Evolutionary conservation across 2,113 vertebrate genomes (phyloP).

Genomic region (Heterocephalus glaber): DNA sequence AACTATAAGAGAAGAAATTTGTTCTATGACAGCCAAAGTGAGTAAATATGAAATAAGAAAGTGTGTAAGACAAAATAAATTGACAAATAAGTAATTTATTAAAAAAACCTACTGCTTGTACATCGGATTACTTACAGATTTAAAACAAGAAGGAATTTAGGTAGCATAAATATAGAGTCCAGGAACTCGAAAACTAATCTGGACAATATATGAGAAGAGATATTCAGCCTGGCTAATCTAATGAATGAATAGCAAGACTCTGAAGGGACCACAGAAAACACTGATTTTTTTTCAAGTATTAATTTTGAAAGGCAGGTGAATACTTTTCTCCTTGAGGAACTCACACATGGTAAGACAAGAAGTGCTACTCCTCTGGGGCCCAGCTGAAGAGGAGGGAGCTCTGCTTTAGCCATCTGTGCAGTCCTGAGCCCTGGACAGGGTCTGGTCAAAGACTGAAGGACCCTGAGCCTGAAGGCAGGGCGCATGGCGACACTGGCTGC

Average conservation of each 20-base stretch:
- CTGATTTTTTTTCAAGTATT: background rate
- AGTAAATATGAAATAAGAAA: slow-evolving; percentile 40
- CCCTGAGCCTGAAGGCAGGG: background rate
- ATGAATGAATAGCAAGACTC: slow-evolving; percentile 2
- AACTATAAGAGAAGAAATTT: background rate
- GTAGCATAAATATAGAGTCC: background rate
- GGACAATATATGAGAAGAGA: background rate
- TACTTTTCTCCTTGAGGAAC: background rate
- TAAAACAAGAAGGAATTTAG: background rate
- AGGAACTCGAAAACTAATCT: background rate
- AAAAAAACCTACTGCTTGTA: background rate
- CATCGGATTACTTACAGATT: background rate
- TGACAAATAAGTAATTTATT: background rate
- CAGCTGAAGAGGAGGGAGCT: background rate
- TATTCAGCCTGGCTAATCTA: background rate
- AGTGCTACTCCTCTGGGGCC: background rate
- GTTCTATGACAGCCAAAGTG: background rate
- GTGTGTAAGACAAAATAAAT: background rate
- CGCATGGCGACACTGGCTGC: no score
- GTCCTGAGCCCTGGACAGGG: background rate
- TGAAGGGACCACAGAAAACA: background rate
- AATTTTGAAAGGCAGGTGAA: background rate
- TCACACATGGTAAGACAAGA: background rate
- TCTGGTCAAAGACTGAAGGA: background rate
- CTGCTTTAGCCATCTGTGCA: background rate